These are phyloP conservation scores for Petrolisthes cinctipes DNA, from an alignment of 2,888 invertebrate genomes.

Conservation along the genomic window DNA sequence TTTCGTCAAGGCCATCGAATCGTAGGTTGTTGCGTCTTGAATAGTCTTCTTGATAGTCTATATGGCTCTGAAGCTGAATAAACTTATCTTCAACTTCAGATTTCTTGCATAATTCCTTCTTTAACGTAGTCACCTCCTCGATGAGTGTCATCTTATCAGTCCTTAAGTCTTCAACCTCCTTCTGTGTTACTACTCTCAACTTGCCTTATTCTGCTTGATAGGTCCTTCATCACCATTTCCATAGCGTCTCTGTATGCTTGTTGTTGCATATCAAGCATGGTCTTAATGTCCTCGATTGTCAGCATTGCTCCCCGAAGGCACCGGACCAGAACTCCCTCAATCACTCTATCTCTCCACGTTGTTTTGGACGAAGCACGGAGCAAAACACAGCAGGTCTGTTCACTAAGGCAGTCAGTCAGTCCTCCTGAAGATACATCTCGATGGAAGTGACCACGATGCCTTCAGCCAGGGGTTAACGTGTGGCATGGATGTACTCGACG, in stretches of 20 bases:
- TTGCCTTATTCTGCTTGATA: not conserved
- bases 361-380: too few species aligned
- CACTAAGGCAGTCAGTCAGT: too few species aligned
- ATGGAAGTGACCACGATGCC: too few species aligned
- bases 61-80: too few species aligned
- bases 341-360: too few species aligned
- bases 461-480: too few species aligned
- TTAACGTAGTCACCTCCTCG: not conserved
- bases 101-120: not conserved
- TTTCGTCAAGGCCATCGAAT: not conserved
- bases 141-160: not conserved
- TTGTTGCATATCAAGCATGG: not conserved
- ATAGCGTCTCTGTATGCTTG: slow-evolving; percentile 1
- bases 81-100: not conserved
- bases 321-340: too few species aligned
- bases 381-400: too few species aligned
- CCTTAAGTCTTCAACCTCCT: slow-evolving; percentile 1
- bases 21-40: slow-evolving; percentile 3
- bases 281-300: not conserved
- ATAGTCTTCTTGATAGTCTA: too few species aligned
- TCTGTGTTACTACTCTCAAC: not conserved
- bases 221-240: not conserved
- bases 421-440: too few species aligned
- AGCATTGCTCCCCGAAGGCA: not conserved
- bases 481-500: too few species aligned